Evolutionary conservation across 2,797 vertebrate genomes (phyloP).

Genomic region (Nasua narica): DNA sequence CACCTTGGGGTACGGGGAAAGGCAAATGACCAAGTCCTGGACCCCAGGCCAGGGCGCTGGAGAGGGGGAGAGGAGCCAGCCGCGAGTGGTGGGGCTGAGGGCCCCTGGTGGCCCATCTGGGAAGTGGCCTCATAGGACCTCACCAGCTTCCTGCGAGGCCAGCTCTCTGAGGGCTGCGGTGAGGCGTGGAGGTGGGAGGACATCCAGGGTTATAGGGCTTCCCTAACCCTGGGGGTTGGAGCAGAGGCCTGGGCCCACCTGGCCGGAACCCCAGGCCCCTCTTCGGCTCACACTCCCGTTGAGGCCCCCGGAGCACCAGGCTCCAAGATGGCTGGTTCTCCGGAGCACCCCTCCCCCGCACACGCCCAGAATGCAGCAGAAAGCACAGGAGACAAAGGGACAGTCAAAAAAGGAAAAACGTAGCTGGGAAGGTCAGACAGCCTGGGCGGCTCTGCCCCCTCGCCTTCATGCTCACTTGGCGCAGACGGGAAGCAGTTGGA

Average conservation of each 20-base stretch:
- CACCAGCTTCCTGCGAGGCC: accelerated
- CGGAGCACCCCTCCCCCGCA: neutral
- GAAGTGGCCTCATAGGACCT: neutral
- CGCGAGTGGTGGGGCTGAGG: accelerated
- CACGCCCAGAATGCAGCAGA: neutral
- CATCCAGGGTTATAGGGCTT: neutral
- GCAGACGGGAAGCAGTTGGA: conserved; percentile 60
- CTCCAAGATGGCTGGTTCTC: neutral
- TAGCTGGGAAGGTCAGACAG: neutral
- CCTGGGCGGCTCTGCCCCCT: neutral
- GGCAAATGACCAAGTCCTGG: neutral
- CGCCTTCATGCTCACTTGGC: neutral
- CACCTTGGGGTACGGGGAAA: neutral
- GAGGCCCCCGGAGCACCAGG: neutral
- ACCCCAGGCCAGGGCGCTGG: neutral
- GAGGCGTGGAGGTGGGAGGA: neutral
- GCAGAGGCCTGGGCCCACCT: neutral
- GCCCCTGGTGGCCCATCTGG: too few relatives aligned
- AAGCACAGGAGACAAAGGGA: conserved; percentile 48
- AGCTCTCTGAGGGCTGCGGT: accelerated
- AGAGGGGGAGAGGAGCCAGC: accelerated
- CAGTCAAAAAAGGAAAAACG: conserved; percentile 65
- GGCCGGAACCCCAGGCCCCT: neutral
- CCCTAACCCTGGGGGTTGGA: neutral
- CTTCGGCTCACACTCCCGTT: neutral